Percentiles rank a stretch among this genome's conserved stretches.
These are phyloP conservation scores for Acleris emargana DNA, from an alignment of 2,888 invertebrate species.

Conservation along the genomic window DNA sequence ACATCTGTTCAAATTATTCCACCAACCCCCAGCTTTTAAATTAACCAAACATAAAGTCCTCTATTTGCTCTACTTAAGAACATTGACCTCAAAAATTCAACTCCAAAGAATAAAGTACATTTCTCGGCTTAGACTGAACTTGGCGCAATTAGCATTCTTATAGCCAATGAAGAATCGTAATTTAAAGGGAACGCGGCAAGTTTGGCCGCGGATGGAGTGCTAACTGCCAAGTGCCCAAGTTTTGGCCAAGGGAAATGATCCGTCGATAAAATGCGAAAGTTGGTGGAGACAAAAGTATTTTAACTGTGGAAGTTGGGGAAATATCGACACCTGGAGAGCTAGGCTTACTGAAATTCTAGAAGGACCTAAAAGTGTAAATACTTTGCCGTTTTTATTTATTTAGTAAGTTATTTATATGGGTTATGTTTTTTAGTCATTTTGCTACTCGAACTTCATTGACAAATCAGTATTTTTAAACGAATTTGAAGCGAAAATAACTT, in stretches of 20 bases:
- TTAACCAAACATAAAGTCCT: neutral
- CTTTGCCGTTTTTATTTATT: no score
- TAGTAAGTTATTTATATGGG: no score
- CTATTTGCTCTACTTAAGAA: neutral
- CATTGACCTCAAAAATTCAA: slow-evolving; percentile 5
- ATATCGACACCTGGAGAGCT: slow-evolving; percentile 11
- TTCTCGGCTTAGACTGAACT: slow-evolving; percentile 10
- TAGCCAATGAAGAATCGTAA: slow-evolving; percentile 29
- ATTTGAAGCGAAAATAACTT: neutral
- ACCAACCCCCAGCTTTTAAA: no score
- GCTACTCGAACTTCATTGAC: no score
- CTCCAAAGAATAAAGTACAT: slow-evolving; percentile 3
- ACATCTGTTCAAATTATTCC: no score
- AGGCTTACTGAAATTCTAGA: no score
- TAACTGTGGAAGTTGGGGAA: slow-evolving; percentile 3
- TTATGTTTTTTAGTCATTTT: no score
- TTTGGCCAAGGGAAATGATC: slow-evolving; percentile 7
- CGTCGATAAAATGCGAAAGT: neutral
- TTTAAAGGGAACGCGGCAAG: slow-evolving; percentile 27
- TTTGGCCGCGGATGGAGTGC: slow-evolving; percentile 27
- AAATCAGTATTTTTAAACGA: no score
- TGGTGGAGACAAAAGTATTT: neutral
- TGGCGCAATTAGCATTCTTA: slow-evolving; percentile 34
- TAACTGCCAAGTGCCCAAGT: slow-evolving; percentile 25
- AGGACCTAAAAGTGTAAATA: no score